Percentiles rank a stretch among this genome's conserved stretches.
phyloP scores from a whole-genome alignment of 2,888 invertebrate species.

The Tolmerus cingulatus region DNA sequence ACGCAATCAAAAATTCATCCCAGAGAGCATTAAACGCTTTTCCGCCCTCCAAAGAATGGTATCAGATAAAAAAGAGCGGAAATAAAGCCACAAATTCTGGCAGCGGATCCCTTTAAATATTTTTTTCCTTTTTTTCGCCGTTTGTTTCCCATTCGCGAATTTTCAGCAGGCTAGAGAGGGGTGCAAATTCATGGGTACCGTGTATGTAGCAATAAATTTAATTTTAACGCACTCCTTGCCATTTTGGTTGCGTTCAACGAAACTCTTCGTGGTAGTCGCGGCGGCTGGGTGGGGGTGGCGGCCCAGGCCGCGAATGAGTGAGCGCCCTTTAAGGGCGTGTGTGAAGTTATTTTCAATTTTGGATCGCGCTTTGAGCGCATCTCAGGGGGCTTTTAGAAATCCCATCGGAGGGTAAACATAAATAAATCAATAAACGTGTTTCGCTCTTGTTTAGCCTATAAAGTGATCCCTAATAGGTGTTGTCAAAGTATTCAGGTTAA shows the following conservation, averaged over 20 bases:
- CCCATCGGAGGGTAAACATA: slow-evolving; percentile 29
- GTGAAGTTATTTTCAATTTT: slow-evolving; percentile 39
- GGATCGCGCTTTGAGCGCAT: slow-evolving; percentile 28
- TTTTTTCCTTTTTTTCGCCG: background rate
- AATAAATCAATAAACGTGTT: slow-evolving; percentile 36
- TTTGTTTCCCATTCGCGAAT: slow-evolving; percentile 29
- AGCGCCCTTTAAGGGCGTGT: slow-evolving; percentile 27
- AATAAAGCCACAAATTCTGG: slow-evolving; percentile 39
- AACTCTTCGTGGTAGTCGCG: background rate
- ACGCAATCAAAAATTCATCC: slow-evolving; percentile 65
- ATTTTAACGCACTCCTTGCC: slow-evolving; percentile 38
- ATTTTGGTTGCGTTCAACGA: slow-evolving; percentile 15
- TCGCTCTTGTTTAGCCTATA: background rate
- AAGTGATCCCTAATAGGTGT: slow-evolving; percentile 2
- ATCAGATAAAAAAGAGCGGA: slow-evolving; percentile 29
- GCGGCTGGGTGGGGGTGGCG: background rate
- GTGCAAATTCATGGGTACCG: slow-evolving; percentile 1
- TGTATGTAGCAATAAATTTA: slow-evolving; percentile 36
- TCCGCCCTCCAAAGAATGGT: slow-evolving; percentile 38
- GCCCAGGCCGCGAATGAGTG: background rate
- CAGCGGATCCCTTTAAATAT: background rate
- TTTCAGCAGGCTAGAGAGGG: slow-evolving; percentile 27
- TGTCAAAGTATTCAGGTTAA: background rate
- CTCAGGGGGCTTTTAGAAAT: slow-evolving; percentile 36
- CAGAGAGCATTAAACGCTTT: slow-evolving; percentile 62